These are phyloP conservation scores for Clinocottus analis DNA, from an alignment of 2,113 vertebrate species.

Conservation along the genomic window DNA sequence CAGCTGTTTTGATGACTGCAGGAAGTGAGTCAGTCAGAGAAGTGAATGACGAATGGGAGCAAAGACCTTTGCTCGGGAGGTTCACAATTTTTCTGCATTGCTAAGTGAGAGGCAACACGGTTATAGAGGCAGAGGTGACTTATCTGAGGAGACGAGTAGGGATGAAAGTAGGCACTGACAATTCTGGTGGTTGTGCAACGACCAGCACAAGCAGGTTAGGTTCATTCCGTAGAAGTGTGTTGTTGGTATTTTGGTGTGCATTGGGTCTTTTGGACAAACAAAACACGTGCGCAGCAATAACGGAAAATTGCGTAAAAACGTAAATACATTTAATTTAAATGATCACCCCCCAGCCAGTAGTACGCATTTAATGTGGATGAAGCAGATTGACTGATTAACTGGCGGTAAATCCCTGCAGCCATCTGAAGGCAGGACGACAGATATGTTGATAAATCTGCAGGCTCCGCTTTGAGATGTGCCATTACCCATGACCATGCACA, in stretches of 20 bases:
- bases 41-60: neutral
- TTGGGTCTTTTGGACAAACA: neutral
- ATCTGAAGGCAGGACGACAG: conserved; percentile 3
- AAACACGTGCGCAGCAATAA: neutral
- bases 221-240: neutral
- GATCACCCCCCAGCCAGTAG: neutral
- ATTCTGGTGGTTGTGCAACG: no score
- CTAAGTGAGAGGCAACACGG: neutral
- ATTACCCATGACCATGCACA: neutral
- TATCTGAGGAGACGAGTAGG: neutral
- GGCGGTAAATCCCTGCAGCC: neutral
- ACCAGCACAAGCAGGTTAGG: neutral
- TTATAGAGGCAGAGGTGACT: neutral
- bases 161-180: neutral
- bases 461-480: neutral
- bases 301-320: neutral
- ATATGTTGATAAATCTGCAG: conserved; percentile 16
- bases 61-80: conserved; percentile 6
- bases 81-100: conserved; percentile 12
- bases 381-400: neutral
- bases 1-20: neutral
- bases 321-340: neutral
- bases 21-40: conserved; percentile 4
- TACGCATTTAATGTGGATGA: neutral
- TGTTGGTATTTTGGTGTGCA: neutral